Percentiles rank a stretch among this genome's conserved stretches.
These are phyloP conservation scores for Platycheirus albimanus DNA, from an alignment of 2,888 invertebrate species.

Conservation along the genomic window DNA sequence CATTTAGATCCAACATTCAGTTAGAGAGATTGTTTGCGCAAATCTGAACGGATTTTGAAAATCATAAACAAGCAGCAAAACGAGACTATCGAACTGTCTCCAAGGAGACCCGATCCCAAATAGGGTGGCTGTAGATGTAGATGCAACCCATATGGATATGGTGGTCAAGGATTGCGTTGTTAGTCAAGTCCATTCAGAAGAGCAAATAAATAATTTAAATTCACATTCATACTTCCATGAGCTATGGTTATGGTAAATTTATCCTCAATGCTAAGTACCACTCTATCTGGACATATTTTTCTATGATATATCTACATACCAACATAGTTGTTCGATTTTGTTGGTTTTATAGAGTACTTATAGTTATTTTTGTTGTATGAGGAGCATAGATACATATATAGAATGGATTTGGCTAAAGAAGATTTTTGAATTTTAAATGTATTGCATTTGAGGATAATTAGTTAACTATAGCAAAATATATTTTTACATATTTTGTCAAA, in stretches of 20 bases:
- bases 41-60: constrained; percentile 65
- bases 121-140: neutral
- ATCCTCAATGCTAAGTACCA: constrained; percentile 22
- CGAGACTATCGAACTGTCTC: constrained; percentile 54
- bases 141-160: constrained; percentile 2
- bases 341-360: neutral
- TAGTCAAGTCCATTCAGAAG: constrained; percentile 50
- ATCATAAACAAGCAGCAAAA: constrained; percentile 57
- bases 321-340: neutral
- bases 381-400: too few relatives aligned
- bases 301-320: neutral
- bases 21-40: constrained; percentile 40
- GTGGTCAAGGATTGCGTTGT: constrained; percentile 32
- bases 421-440: too few relatives aligned
- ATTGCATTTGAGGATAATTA: too few relatives aligned
- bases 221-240: constrained; percentile 48
- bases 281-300: constrained; percentile 8
- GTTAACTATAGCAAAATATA: too few relatives aligned
- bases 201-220: constrained; percentile 67
- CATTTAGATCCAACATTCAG: neutral
- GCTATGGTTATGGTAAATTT: constrained; percentile 42
- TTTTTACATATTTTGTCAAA: too few relatives aligned
- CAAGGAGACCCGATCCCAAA: constrained; percentile 41
- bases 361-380: too few relatives aligned
- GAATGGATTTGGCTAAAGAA: too few relatives aligned